A percentile compares a stretch with the other conserved stretches of the same genome.
Conservation (phyloP, 2,888 invertebrate genomes). For the Trissoscelio sp. region DNA sequence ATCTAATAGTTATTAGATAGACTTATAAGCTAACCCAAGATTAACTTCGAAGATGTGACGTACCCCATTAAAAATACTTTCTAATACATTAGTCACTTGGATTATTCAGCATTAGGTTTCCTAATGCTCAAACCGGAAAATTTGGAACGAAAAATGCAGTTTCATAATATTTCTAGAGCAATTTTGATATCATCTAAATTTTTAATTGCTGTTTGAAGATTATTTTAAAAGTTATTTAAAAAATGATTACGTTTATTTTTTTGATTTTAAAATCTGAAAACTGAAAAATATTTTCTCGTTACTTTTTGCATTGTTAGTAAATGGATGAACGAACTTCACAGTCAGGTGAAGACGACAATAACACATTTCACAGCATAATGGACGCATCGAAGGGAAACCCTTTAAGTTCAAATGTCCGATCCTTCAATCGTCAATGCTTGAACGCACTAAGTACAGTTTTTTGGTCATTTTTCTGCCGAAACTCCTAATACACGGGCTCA, state of each 20-base stretch:
- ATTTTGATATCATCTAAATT: too few species aligned
- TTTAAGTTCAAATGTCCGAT: conserved; percentile 46
- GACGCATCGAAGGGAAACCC: conserved; percentile 55
- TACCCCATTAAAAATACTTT: conserved; percentile 35
- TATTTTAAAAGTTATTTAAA: too few species aligned
- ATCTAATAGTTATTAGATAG: conserved; percentile 27
- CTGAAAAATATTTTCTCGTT: too few species aligned
- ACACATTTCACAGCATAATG: conserved; percentile 46
- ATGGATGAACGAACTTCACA: conserved; percentile 46
- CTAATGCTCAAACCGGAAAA: not conserved
- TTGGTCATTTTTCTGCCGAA: conserved; percentile 32
- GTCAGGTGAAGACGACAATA: conserved; percentile 62
- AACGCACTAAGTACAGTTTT: conserved; percentile 52
- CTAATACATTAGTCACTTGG: conserved; percentile 19
- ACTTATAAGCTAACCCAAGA: not conserved
- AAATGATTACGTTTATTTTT: too few species aligned
- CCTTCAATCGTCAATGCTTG: conserved; percentile 63
- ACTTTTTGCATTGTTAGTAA: conserved; percentile 20
- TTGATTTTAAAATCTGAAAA: too few species aligned
- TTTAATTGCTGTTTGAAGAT: too few species aligned
- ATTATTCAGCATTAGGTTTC: not conserved
- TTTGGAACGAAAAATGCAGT: not conserved
- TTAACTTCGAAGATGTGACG: conserved; percentile 4
- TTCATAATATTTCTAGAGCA: not conserved
- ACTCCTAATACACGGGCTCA: conserved; percentile 38